Conservation (phyloP, 2,113 vertebrate genomes). For the Apistogramma diplotaenia region DNA sequence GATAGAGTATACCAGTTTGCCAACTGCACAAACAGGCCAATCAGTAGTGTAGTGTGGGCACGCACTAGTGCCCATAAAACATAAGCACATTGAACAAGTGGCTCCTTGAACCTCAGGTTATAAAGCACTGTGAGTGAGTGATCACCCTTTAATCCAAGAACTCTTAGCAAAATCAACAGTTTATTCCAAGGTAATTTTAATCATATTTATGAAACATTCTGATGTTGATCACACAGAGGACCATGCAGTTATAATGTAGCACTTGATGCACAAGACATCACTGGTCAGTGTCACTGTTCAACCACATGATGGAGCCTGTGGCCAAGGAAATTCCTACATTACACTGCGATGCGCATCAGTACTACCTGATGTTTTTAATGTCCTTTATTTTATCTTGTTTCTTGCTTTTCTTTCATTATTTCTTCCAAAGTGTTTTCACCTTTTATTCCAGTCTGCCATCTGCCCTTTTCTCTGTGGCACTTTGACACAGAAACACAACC, state of each 20-base stretch:
- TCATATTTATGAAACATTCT: not conserved
- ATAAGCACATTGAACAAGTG: not conserved
- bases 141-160: not conserved
- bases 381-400: not conserved
- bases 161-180: not conserved
- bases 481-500: not conserved
- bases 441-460: not conserved
- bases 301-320: conserved; percentile 60
- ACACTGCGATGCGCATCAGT: not conserved
- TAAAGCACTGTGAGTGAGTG: not conserved
- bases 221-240: not conserved
- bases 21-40: not conserved
- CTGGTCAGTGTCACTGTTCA: not conserved
- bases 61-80: not conserved
- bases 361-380: not conserved
- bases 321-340: not conserved
- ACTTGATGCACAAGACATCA: not conserved
- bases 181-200: not conserved
- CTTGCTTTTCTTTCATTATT: not conserved
- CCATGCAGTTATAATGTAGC: not conserved
- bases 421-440: not conserved
- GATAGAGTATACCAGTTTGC: not conserved
- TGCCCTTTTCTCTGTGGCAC: not conserved
- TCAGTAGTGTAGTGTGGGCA: not conserved
- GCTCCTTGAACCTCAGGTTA: not conserved